Evolutionary conservation across 1,140 invertebrate genomes (phyloP), one percentile per base, ranked within the genome.

Genomic region (Cherax destructor): DNA sequence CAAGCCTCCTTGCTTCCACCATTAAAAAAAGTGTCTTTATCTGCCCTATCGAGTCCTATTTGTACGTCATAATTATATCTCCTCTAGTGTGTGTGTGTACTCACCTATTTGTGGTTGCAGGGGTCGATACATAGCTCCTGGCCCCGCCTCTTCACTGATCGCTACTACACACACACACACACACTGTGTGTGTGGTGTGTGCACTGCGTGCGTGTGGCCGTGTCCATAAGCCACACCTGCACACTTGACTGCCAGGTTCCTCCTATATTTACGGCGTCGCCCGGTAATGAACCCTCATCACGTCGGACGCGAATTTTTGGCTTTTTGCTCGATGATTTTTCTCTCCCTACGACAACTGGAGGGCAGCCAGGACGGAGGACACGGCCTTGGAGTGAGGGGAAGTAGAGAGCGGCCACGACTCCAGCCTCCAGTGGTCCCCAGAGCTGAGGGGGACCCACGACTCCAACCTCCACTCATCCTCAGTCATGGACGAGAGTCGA

Each of bases 261-360:
- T 30, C n/a, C 24, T 30, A 30, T 74, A 74, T 74, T 74, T 74
- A 74, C 69, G 69, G 21, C 69, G 4, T 30, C 24, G 24, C 69
- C 24, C 30, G 69, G 69, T 74, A 74, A 74, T 74, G 69, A 74
- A 74, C 69, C 30, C 69, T 74, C 69, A 74, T 74, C 69, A 74
- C 7, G n/a, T 7, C 21, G 69, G n/a, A 24, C 69, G 69, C 2
- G 69, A 74, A 65, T 65, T 65, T 74, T 74, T 74, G 9, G 69
- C 1, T 6, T 74, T 74, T 30, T 74, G 7, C 24, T 65, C 61
- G 61, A 65, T 65, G 18, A 65, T 65, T 74, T 11, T 30, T 74
- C 21, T 21, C 21, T 69, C 65, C 21, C 65, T 18, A n/a, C 69
- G 69, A 74, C 69, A 74, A 24, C 69, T 74, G n/a, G 69, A 74